Evolutionary conservation across 2,797 vertebrate species (phyloP), one percentile per base, ranked within the genome.

Genomic region (Scolopax bukidnonensis): DNA sequence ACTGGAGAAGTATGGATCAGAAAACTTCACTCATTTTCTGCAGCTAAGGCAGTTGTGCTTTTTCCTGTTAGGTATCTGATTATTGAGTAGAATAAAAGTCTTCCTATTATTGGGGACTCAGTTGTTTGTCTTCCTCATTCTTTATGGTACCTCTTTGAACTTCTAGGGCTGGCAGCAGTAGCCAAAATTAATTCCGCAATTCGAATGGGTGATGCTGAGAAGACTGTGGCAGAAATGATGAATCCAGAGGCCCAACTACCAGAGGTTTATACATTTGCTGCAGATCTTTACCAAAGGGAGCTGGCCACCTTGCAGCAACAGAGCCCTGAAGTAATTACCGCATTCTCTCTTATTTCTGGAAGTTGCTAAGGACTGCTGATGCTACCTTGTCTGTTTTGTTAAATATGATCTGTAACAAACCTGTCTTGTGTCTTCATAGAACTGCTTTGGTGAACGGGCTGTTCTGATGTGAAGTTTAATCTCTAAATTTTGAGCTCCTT

Each of bases 211-310:
- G 97, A 98, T 32, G 96, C 99, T 0, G 98, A 99, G 97, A 98
- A 98, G 90, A 99, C 99, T 0, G 98, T 99, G 79, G 93, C 98
- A 77, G 99, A 99, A 96, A 96, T 99, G 77, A 99, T 99, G 99
- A 99, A 98, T 87, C 98, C 98, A 0, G 99, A 99, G 7, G 99
- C 99, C 28, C 99, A 99, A 98, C 98, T 99, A 92, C 99, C 99
- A 1, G 98, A 99, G 43, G 99, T 99, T 70, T 99, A 99, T 90
- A 98, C 98, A 0, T 98, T 98, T 63, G 99, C 99, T 8, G 98
- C 99, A 3, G 98, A 98, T n/a, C 98, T 99, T 33, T 99, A 99
- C 96, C 99, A 99, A 97, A 98, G 98, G 69, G 99, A 99, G 85
- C 98, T 99, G 32, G 78, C 95, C 59, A 99, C 98, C 54, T 98